Base-by-base conservation (phyloP, 2,113 vertebrate species). In the Takifugu bimaculatus region DNA sequence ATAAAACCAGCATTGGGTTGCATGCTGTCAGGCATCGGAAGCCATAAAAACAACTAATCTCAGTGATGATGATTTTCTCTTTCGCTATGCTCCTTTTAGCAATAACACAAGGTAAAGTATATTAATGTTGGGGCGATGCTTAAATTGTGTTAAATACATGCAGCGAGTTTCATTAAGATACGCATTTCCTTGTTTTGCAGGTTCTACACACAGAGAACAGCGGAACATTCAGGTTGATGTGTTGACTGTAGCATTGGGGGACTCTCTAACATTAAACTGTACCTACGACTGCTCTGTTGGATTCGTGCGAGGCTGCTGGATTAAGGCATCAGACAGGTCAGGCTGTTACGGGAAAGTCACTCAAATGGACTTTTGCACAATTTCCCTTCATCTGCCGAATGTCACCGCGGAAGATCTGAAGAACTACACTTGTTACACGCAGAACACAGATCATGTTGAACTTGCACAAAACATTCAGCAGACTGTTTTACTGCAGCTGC, bases 211-310 rank as follows among this genome's bases (percentile, higher is more conserved):
- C 20, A 48, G 70, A 62, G 27, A 39, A 32, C 25, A 63, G 7
- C 14, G 15, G 6, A 57, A 54, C 48, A 20, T 9, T 1, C 56
- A 15, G 1, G 2, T 32, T 28, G 70, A 87, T 2, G 9, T 48
- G 2, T 6, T 82, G 44, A 28, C 54, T 29, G 85, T 76, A 11
- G 70, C 32, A 1, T 47, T 91, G 13, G 82, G 85, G 0, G 55
- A 79, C 7, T 47, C 74, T 7, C 6, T 87, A 12, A 79, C 51
- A 4, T 58, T 92, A 54, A 84, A 74, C 61, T 92, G 91, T 76
- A 83, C 70, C 32, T 92, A 85, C 68, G 83, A 89, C 59, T 91
- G 89, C 68, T 88, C 88, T n/a, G 6, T 11, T 57, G 90, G 76
- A 51, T 92, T 91, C 68, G 55, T 88, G 13, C 86, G 77, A 6